Conservation (phyloP, 1,140 invertebrate genomes). For the Lepidurus apus region DNA sequence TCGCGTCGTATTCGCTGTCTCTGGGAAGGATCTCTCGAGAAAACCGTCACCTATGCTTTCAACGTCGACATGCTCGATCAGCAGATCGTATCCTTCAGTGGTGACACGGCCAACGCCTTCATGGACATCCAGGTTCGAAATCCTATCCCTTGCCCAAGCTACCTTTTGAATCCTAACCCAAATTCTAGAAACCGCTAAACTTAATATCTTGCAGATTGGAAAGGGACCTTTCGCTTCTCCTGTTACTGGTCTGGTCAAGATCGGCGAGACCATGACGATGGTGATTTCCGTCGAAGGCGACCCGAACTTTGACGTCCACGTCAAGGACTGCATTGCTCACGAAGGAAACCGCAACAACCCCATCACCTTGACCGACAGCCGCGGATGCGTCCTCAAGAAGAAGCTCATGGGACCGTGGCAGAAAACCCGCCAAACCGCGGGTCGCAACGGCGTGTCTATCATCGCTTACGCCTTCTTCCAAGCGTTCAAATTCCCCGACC, state of each 20-base stretch:
- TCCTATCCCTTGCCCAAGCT: background rate
- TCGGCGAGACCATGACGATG: constrained; percentile 74
- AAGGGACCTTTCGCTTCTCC: constrained; percentile 68
- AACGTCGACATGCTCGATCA: constrained; percentile 73
- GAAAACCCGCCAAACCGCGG: constrained; percentile 62
- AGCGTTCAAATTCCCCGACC: constrained; percentile 82
- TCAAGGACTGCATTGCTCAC: constrained; percentile 65
- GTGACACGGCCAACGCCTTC: constrained; percentile 71
- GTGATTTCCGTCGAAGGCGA: constrained; percentile 75
- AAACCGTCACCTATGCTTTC: constrained; percentile 64
- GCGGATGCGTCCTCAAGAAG: constrained; percentile 72
- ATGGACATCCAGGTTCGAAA: constrained; percentile 59
- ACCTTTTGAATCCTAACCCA: no score
- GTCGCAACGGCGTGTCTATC: constrained; percentile 64
- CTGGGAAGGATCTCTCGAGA: constrained; percentile 73
- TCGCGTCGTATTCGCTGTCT: constrained; percentile 68
- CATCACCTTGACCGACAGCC: constrained; percentile 64
- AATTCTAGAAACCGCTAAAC: constrained; percentile 20
- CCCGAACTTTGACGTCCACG: constrained; percentile 68
- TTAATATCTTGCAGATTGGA: constrained; percentile 48
- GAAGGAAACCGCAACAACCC: constrained; percentile 59
- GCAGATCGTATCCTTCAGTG: constrained; percentile 73
- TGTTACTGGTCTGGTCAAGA: constrained; percentile 70
- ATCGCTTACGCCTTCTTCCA: constrained; percentile 75
- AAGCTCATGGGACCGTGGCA: constrained; percentile 77